Base-by-base conservation (phyloP, 2,888 invertebrate species). In the Sphecodes monilicornis region DNA sequence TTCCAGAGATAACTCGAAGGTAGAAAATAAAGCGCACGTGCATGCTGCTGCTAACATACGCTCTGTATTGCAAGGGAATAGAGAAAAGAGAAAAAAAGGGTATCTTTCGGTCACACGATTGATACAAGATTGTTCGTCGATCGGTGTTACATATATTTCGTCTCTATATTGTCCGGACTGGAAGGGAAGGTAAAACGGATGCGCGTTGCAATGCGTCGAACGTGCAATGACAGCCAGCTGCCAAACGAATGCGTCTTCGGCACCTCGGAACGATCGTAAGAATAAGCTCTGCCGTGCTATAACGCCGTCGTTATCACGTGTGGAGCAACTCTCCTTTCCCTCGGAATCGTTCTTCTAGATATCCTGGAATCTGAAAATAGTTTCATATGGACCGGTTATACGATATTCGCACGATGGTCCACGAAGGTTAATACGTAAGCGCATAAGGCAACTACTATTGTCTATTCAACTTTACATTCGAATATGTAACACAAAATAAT, bases 301-400 rank as follows among this genome's bases (percentile, higher is more conserved):
- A 88, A 89, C 88, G 88, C 86, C 88, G 90, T 92, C 85, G 90
- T 79, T 93, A 94, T 94, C 94, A 94, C 90, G 93, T 94, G 89
- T 92, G 93, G 88, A 93, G 92, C 74, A 91, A 91, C 82, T 93
- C 93, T 86, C 91, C 93, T 93, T 94, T 95, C 89, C 93, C 93
- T 90, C 94, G 94, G 95, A 96, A 96, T 91, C 95, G 95, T 88
- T 96, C 96, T 91, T 96, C 96, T 92, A 96, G 95, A 91, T 95
- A 95, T 88, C 96, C 96, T 86, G 96, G 96, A 90, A 96, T 95
- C 96, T 96, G 95, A 93, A 96, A 96, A 95, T 90, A 89, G 88
- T 91, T 88, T 68, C 72, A 91, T 43, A 87, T 79, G 80, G 76
- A 84, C 84, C 71, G 41, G 84, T 89, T 85, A 86, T 41, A 85